Evolutionary conservation across 2,888 invertebrate genomes (phyloP).

Genomic region (Blomia tropicalis): DNA sequence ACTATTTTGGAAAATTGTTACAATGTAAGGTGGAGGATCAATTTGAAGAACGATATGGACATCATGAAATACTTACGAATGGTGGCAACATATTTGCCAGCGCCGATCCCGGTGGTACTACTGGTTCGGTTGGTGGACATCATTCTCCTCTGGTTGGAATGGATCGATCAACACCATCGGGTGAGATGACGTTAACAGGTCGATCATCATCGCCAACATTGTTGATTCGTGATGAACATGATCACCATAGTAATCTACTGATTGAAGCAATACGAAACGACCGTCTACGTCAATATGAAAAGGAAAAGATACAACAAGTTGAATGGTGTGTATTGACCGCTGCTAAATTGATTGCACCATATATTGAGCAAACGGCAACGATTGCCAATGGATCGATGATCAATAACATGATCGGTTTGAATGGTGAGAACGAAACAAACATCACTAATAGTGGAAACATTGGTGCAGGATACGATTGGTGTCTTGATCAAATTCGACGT

Average conservation of each 20-base stretch:
- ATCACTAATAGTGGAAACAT: conserved; percentile 39
- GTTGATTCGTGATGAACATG: conserved; percentile 16
- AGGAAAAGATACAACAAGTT: conserved; percentile 51
- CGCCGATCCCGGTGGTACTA: too few species aligned
- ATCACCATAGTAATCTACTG: conserved; percentile 11
- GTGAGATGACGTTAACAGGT: background rate
- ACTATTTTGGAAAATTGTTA: conserved; percentile 71
- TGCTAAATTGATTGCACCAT: conserved; percentile 71
- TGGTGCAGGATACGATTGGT: conserved; percentile 47
- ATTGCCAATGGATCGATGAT: background rate
- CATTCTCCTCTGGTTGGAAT: background rate
- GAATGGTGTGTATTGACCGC: conserved; percentile 67
- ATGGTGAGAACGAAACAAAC: background rate
- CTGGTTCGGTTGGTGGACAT: background rate
- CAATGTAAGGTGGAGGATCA: conserved; percentile 58
- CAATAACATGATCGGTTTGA: background rate
- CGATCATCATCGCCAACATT: background rate
- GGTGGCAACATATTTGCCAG: conserved; percentile 3
- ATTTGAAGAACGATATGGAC: conserved; percentile 34
- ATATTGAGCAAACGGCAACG: conserved; percentile 42
- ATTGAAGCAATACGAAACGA: conserved; percentile 59
- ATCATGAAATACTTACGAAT: background rate
- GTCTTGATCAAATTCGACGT: conserved; percentile 77
- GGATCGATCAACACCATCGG: background rate
- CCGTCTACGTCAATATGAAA: conserved; percentile 54